A percentile compares a stretch with the other conserved stretches of the same genome.
phyloP scores from a whole-genome alignment of 2,888 invertebrate genomes.

The Trachelus troglodyta region DNA sequence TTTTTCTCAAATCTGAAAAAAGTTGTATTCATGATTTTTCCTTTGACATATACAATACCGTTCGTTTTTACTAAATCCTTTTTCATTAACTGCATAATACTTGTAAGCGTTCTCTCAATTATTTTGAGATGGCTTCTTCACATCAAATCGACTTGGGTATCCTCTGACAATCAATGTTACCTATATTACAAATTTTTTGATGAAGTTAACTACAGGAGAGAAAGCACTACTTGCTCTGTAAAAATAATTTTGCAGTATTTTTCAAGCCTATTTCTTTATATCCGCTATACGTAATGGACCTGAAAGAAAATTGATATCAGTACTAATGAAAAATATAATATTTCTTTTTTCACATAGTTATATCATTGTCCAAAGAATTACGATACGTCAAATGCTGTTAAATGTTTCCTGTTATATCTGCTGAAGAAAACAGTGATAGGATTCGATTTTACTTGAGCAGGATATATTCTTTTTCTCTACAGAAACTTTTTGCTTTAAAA shows the following conservation, averaged over 20 bases:
- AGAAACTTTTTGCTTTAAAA: not conserved
- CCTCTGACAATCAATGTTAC: not conserved
- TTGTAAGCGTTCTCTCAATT: not conserved
- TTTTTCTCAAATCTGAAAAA: not conserved
- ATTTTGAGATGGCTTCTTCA: not conserved
- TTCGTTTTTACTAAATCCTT: not conserved
- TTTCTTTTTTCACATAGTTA: too few species aligned
- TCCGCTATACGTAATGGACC: too few species aligned
- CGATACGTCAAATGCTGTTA: too few species aligned
- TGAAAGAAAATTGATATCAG: too few species aligned
- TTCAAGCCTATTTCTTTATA: not conserved
- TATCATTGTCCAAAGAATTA: too few species aligned
- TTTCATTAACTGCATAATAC: not conserved
- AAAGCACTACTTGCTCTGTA: not conserved
- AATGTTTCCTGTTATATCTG: not conserved
- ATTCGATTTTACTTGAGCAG: not conserved
- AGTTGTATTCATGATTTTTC: not conserved
- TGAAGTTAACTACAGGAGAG: not conserved
- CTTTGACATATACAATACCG: not conserved
- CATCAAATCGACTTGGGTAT: not conserved
- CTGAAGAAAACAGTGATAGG: not conserved
- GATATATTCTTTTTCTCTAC: not conserved
- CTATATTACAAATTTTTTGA: not conserved
- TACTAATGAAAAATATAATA: too few species aligned
- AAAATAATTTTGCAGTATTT: not conserved